These are phyloP conservation scores for Leucozona laternaria DNA, from an alignment of 2,888 invertebrate genomes.

Conservation along the genomic window DNA sequence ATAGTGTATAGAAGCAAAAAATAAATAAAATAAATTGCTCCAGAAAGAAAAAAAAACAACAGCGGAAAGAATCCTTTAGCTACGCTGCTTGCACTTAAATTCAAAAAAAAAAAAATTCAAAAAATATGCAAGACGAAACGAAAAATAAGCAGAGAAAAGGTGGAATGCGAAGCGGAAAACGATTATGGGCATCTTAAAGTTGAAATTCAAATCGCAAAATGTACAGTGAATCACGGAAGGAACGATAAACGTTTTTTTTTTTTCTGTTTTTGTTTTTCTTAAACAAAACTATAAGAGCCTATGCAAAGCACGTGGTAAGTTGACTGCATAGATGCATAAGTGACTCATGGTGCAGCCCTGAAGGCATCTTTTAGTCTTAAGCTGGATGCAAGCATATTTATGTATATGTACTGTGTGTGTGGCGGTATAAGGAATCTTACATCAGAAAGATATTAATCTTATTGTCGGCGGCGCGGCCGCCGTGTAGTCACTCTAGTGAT, in stretches of 20 bases:
- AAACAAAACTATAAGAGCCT: background rate
- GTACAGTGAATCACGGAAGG: slow-evolving; percentile 47
- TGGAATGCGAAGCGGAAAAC: slow-evolving; percentile 65
- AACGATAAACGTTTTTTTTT: slow-evolving; percentile 7
- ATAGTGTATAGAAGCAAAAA: slow-evolving; percentile 24
- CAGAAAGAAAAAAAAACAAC: slow-evolving; percentile 5
- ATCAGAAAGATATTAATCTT: slow-evolving; percentile 74
- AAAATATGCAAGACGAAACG: background rate
- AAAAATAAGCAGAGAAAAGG: slow-evolving; percentile 46
- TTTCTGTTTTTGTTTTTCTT: background rate
- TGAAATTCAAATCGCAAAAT: slow-evolving; percentile 59
- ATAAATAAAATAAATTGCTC: slow-evolving; percentile 46
- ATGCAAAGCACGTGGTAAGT: slow-evolving; percentile 29
- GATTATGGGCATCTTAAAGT: slow-evolving; percentile 61
- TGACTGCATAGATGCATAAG: slow-evolving; percentile 29
- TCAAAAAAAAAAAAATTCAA: background rate
- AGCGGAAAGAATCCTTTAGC: slow-evolving; percentile 58
- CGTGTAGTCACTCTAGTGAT: slow-evolving; percentile 36
- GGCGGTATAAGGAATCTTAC: slow-evolving; percentile 67
- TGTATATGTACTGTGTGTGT: slow-evolving; percentile 32
- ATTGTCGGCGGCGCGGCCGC: slow-evolving; percentile 63
- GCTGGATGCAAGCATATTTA: background rate
- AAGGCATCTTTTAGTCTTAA: slow-evolving; percentile 33
- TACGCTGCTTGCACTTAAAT: slow-evolving; percentile 28
- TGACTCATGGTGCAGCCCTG: slow-evolving; percentile 26